Evolutionary conservation across 2,797 vertebrate genomes (phyloP).

Genomic region (Bucorvus abyssinicus): DNA sequence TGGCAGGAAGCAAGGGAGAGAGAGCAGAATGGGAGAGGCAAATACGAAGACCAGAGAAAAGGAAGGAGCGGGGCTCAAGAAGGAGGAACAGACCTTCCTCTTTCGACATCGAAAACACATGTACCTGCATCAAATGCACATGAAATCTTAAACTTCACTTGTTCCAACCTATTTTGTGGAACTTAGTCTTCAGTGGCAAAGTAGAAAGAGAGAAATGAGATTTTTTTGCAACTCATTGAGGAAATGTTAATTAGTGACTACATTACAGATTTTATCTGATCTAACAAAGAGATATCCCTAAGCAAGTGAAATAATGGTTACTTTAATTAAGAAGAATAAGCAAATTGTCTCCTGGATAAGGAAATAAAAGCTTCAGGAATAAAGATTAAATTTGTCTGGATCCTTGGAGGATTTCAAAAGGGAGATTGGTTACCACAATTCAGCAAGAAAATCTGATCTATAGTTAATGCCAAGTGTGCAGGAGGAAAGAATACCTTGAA

Average conservation of each 20-base stretch:
- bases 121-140: background rate
- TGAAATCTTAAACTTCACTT: background rate
- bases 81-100: background rate
- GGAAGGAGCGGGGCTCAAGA: background rate
- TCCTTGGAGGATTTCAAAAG: background rate
- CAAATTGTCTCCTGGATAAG: background rate
- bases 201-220: background rate
- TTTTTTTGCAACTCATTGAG: background rate
- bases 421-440: background rate
- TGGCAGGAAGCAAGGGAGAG: background rate
- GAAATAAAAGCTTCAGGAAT: conserved; percentile 7
- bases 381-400: conserved; percentile 9
- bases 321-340: conserved; percentile 23
- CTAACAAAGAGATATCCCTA: background rate
- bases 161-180: background rate
- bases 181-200: background rate
- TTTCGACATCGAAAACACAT: background rate
- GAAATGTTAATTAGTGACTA: background rate
- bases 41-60: background rate
- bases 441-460: conserved; percentile 3
- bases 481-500: background rate
- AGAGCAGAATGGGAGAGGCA: background rate
- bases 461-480: background rate
- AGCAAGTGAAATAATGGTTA: background rate
- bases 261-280: background rate